Evolutionary conservation across 2,888 invertebrate genomes (phyloP).

Genomic region (Meiosimyza decipiens): DNA sequence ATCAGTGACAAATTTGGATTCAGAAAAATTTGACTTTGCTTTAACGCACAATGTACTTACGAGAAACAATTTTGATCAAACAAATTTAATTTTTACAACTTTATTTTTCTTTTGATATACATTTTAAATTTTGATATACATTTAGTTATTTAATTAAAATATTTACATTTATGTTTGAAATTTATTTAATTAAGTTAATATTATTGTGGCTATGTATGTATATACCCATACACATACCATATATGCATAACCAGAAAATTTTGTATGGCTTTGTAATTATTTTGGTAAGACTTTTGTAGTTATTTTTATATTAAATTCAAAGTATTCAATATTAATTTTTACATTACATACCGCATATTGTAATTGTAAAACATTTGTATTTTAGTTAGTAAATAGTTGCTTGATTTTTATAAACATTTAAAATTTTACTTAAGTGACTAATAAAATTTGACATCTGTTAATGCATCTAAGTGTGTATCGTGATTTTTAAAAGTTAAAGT

Average conservation of each 20-base stretch:
- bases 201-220: not conserved
- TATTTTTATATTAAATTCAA: constrained; percentile 3
- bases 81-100: constrained; percentile 15
- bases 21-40: not conserved
- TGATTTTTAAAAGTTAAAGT: constrained; percentile 8
- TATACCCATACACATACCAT: not conserved
- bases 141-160: constrained; percentile 44
- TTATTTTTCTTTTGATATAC: constrained; percentile 9
- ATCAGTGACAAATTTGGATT: not conserved
- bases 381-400: not conserved
- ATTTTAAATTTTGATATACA: constrained; percentile 48
- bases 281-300: not conserved
- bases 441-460: constrained; percentile 24
- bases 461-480: not conserved
- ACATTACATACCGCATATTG: constrained; percentile 2
- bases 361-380: constrained; percentile 9
- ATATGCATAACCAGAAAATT: not conserved
- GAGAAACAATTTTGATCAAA: not conserved
- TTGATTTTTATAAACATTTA: constrained; percentile 6
- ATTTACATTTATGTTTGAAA: constrained; percentile 52
- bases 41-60: not conserved
- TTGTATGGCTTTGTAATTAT: not conserved
- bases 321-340: constrained; percentile 6
- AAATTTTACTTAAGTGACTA: constrained; percentile 19
- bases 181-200: constrained; percentile 50